Evolutionary conservation across 2,113 vertebrate genomes (phyloP).

Genomic region (Sapayoa aenigma): DNA sequence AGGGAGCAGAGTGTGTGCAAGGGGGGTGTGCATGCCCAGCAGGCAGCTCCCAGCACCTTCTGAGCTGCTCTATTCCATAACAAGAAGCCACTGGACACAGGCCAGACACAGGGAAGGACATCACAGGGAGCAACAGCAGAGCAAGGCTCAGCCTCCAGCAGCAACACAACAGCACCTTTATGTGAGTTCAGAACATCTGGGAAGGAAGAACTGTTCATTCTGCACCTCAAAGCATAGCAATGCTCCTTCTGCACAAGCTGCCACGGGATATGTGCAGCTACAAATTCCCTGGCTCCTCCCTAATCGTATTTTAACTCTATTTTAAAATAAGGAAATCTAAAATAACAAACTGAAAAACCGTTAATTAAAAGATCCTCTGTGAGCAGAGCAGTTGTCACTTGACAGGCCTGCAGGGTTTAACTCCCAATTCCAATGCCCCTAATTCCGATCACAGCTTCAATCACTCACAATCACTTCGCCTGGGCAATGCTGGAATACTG

Average conservation of each 20-base stretch:
- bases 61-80: not conserved
- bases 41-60: not conserved
- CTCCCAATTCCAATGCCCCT: not conserved
- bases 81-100: not conserved
- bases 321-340: not conserved
- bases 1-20: not conserved
- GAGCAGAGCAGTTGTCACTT: not conserved
- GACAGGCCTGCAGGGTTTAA: not conserved
- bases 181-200: not conserved
- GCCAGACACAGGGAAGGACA: not conserved
- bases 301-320: not conserved
- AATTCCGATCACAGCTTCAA: not conserved
- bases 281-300: not conserved
- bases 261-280: fast-evolving
- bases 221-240: not conserved
- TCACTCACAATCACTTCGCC: not conserved
- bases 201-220: not conserved
- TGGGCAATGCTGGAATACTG: not conserved
- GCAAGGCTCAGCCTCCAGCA: not conserved
- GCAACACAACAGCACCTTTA: not conserved
- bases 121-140: fast-evolving
- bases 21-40: not conserved
- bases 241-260: not conserved
- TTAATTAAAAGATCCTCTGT: not conserved
- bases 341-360: not conserved